phyloP scores from a whole-genome alignment of 2,888 invertebrate species.

The Globia sparganii region DNA sequence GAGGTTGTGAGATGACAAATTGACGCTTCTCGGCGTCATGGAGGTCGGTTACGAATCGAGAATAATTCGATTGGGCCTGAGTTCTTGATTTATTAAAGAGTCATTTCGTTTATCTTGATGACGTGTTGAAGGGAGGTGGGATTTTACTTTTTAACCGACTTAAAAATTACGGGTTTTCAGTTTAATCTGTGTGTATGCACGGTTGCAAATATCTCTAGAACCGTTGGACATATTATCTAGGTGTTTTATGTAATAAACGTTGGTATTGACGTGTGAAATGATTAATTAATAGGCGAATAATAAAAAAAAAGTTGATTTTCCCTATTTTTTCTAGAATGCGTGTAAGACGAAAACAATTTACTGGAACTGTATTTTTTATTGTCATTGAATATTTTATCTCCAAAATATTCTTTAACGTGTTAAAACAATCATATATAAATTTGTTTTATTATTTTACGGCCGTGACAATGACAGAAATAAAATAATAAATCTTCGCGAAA shows the following conservation, averaged over 20 bases:
- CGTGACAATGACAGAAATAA: slow-evolving; percentile 43
- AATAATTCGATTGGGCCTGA: slow-evolving; percentile 38
- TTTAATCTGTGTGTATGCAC: not conserved
- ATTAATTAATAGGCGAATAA: too few species aligned
- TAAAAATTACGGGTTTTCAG: not conserved
- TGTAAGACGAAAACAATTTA: too few species aligned
- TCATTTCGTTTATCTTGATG: slow-evolving; percentile 36
- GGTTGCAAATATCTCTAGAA: not conserved
- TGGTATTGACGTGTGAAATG: too few species aligned
- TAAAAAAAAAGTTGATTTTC: too few species aligned
- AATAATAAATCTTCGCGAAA: slow-evolving; percentile 39
- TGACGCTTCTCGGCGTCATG: slow-evolving; percentile 9
- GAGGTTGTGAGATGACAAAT: slow-evolving; percentile 45
- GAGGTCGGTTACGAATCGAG: slow-evolving; percentile 40
- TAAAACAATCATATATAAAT: slow-evolving; percentile 11
- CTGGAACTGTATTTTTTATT: too few species aligned
- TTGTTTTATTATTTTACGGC: slow-evolving; percentile 36
- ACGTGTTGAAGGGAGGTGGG: not conserved
- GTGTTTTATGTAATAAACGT: too few species aligned
- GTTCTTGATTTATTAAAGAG: slow-evolving; percentile 36
- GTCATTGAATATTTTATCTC: too few species aligned
- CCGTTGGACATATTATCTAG: not conserved
- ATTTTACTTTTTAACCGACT: slow-evolving; percentile 6
- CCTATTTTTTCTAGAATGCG: too few species aligned
- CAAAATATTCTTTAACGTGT: not conserved